These are phyloP conservation scores for Cantharis nigra DNA, from an alignment of 2,888 invertebrate species.

Conservation along the genomic window DNA sequence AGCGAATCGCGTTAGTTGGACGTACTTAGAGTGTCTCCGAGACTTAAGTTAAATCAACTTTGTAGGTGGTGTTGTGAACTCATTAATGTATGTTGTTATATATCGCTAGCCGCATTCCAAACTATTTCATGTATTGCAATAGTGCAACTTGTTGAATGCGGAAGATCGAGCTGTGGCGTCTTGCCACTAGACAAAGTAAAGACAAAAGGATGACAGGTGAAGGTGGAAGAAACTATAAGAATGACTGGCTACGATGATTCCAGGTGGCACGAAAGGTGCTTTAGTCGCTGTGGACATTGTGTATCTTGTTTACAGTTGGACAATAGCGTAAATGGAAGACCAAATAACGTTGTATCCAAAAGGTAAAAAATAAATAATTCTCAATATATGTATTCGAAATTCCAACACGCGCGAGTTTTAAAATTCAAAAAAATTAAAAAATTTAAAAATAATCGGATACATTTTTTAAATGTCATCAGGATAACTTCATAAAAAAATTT, in stretches of 20 bases:
- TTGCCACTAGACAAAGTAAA: slow-evolving; percentile 31
- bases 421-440: background rate
- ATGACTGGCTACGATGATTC: slow-evolving; percentile 47
- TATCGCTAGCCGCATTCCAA: slow-evolving; percentile 33
- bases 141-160: slow-evolving; percentile 27
- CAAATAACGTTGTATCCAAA: slow-evolving; percentile 43
- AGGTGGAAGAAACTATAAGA: slow-evolving; percentile 30
- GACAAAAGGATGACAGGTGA: slow-evolving; percentile 32
- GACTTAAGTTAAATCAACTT: slow-evolving; percentile 25
- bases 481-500: background rate
- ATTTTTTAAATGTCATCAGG: background rate
- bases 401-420: background rate
- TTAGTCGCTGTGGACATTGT: slow-evolving; percentile 50
- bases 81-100: slow-evolving; percentile 30
- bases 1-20: slow-evolving; percentile 25
- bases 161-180: slow-evolving; percentile 30
- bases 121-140: slow-evolving; percentile 16
- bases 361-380: slow-evolving; percentile 38
- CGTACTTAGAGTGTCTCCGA: slow-evolving; percentile 30
- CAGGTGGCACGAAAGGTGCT: slow-evolving; percentile 52
- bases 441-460: background rate
- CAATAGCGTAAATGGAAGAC: slow-evolving; percentile 38
- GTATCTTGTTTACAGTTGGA: slow-evolving; percentile 41
- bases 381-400: background rate
- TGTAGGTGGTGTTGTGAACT: slow-evolving; percentile 22